A percentile compares a stretch with the other conserved stretches of the same genome.
Conservation (phyloP, 2,113 vertebrate species). For the Triplophysa tibetana region DNA sequence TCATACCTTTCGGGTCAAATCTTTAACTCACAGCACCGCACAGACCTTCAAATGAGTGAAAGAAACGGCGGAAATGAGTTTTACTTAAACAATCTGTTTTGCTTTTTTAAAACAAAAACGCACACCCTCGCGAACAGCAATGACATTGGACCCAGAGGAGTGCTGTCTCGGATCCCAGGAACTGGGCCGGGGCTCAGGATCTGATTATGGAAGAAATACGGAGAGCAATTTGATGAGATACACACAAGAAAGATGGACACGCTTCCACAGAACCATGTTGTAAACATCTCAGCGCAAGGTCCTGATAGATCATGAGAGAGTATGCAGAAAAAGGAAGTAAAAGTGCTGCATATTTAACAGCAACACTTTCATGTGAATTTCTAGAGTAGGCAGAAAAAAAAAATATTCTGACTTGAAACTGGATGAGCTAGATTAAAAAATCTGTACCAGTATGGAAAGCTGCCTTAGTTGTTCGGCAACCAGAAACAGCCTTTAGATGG, state of each 20-base stretch:
- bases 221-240: constrained; percentile 17
- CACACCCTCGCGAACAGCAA: constrained; percentile 37
- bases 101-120: constrained; percentile 22
- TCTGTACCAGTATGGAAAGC: too few relatives aligned
- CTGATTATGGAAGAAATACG: constrained; percentile 36
- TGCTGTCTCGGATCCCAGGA: constrained; percentile 37
- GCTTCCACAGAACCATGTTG: not conserved
- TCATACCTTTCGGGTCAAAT: not conserved
- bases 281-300: constrained; percentile 26
- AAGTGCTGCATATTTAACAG: not conserved
- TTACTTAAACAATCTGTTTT: not conserved
- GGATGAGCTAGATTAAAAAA: too few relatives aligned
- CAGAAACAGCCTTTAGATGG: too few relatives aligned
- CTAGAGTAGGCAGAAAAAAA: not conserved
- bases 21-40: not conserved
- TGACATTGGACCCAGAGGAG: constrained; percentile 17
- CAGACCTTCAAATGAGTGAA: not conserved
- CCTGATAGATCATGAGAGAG: constrained; percentile 23
- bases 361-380: not conserved
- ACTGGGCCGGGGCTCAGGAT: not conserved
- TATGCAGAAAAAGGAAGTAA: not conserved
- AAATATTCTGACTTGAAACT: too few relatives aligned
- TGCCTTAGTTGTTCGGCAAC: too few relatives aligned
- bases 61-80: not conserved
- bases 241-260: not conserved